Percentiles rank a stretch among this genome's conserved stretches.
Conservation (phyloP, 2,888 invertebrate species). For the Tachystola acroxantha region DNA sequence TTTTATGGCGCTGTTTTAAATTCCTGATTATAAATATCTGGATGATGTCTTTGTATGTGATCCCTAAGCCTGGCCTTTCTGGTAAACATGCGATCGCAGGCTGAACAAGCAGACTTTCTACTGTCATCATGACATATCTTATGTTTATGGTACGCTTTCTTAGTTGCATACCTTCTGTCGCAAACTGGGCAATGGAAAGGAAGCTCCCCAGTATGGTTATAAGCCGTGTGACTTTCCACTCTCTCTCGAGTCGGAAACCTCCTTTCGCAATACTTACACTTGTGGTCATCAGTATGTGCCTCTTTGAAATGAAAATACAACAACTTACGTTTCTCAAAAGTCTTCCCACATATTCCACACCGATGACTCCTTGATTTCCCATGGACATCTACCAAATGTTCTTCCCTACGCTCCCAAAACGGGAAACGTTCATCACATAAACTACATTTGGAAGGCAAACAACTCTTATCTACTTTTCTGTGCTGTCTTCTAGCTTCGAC, state of each 20-base stretch:
- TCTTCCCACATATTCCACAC: conserved; percentile 17
- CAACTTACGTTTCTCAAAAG: background rate
- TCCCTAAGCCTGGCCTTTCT: background rate
- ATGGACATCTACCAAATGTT: conserved; percentile 21
- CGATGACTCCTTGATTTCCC: conserved; percentile 21
- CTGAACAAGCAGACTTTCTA: background rate
- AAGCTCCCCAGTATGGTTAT: background rate
- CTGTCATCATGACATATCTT: conserved; percentile 2
- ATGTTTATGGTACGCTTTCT: background rate
- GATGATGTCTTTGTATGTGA: background rate
- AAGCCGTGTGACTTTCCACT: background rate
- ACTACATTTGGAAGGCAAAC: conserved; percentile 18
- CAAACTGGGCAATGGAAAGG: background rate
- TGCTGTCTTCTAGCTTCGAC: conserved; percentile 25
- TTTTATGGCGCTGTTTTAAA: too few relatives aligned
- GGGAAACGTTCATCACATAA: conserved; percentile 22
- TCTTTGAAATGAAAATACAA: background rate
- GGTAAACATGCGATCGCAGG: background rate
- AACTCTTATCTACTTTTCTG: conserved; percentile 15
- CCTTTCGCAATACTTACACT: background rate
- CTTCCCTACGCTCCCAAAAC: conserved; percentile 19
- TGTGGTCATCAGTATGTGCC: background rate
- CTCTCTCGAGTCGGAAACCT: background rate
- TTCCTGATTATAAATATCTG: too few relatives aligned
- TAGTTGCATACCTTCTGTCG: background rate